Evolutionary conservation across 2,888 invertebrate genomes (phyloP).

Genomic region (Ashinkailepas kermadecensis): DNA sequence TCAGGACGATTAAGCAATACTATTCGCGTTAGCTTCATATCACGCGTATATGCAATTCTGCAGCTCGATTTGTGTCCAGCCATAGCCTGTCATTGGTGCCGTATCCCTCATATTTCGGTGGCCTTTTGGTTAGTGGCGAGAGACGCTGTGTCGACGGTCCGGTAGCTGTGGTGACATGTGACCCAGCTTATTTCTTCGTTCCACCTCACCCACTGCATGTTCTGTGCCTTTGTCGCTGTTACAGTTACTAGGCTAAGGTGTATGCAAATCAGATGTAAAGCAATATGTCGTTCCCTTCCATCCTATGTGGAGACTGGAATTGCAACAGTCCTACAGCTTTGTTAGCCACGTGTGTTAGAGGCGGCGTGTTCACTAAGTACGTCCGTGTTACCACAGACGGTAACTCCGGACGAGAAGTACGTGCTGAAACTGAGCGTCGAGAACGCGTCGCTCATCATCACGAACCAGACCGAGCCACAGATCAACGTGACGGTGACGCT

Average conservation of each 20-base stretch:
- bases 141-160: conserved; percentile 55
- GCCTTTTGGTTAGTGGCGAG: conserved; percentile 72
- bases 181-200: conserved; percentile 63
- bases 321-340: too few species aligned
- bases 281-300: too few species aligned
- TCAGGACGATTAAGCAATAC: too few species aligned
- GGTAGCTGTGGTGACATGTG: conserved; percentile 81
- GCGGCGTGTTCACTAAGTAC: too few species aligned
- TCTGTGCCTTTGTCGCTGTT: too few species aligned
- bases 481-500: conserved; percentile 76
- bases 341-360: too few species aligned
- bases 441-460: conserved; percentile 74
- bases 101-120: conserved; percentile 72
- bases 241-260: too few species aligned
- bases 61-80: conserved; percentile 36
- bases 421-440: conserved; percentile 74
- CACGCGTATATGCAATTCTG: too few species aligned
- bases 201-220: background rate
- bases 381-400: conserved; percentile 40
- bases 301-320: too few species aligned
- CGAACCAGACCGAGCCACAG: conserved; percentile 57
- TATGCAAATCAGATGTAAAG: too few species aligned
- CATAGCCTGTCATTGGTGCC: conserved; percentile 75
- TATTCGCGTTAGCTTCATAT: too few species aligned
- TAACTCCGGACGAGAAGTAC: conserved; percentile 67